phyloP scores from a whole-genome alignment of 2,888 invertebrate genomes.

The Agonum fuliginosum region DNA sequence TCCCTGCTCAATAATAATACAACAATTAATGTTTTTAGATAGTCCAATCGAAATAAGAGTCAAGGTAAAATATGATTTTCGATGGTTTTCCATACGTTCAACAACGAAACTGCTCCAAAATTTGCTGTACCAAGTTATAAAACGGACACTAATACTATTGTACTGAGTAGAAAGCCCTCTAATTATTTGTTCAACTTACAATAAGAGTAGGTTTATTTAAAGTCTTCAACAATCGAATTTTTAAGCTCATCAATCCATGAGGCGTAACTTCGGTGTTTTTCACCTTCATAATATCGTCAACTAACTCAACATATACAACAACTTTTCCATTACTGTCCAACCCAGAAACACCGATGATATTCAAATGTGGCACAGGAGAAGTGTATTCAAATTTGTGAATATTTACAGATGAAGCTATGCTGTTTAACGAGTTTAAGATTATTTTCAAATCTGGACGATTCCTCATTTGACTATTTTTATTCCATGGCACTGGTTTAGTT shows the following conservation, averaged over 20 bases:
- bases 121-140: too few relatives aligned
- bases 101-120: too few relatives aligned
- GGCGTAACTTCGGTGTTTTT: constrained; percentile 68
- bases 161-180: too few relatives aligned
- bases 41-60: too few relatives aligned
- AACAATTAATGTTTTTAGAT: too few relatives aligned
- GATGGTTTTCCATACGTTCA: too few relatives aligned
- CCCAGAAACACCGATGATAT: constrained; percentile 70
- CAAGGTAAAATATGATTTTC: too few relatives aligned
- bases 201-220: constrained; percentile 69
- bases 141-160: too few relatives aligned
- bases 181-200: constrained; percentile 66
- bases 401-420: constrained; percentile 13
- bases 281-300: constrained; percentile 71
- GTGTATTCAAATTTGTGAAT: constrained; percentile 35
- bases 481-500: constrained; percentile 5
- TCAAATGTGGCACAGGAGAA: constrained; percentile 67
- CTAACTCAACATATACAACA: constrained; percentile 71
- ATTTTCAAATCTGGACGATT: constrained; percentile 48
- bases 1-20: too few relatives aligned
- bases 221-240: constrained; percentile 71
- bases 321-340: constrained; percentile 68
- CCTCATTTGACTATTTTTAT: constrained; percentile 50
- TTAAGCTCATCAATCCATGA: constrained; percentile 72
- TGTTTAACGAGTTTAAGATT: constrained; percentile 16